Base-by-base conservation (phyloP, 2,113 vertebrate species). In the Hydrolagus affinis region DNA sequence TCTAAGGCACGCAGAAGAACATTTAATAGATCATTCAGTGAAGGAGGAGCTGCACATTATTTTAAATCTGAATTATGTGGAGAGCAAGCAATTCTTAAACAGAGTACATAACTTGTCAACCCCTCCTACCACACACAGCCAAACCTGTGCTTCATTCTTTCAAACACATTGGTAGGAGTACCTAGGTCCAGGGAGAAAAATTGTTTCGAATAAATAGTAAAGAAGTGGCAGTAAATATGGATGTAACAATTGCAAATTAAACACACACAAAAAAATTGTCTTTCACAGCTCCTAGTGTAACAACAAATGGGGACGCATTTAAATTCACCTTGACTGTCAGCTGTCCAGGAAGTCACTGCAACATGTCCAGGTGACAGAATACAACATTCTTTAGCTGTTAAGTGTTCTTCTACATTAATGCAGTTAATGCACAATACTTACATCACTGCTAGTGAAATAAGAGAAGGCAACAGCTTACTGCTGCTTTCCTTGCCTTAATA, bases 1-100 rank as follows among this genome's bases (percentile, higher is more conserved):
- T 83, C 78, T 83, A 83, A 83, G 78, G 78, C 78, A 83, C 78
- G 14, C 78, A 30, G 78, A 83, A 30, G 78, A 83, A 83, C 78
- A 64, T 66, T 44, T 83, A 83, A 68, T 32, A 68, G 56, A 66
- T 83, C 30, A 15, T 83, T 83, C 59, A 19, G 60, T 30, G 78
- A 64, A 19, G 62, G 78, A 64, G 28, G 62, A 83, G 60, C n/a
- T 64, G 19, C 60, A 83, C 7, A 8, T 19, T 25, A 62, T 62
- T 66, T 83, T 30, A 62, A 83, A 66, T 9, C 21, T 15, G 32
- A 32, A 60, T 83, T 23, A 28, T 19, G 2, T 17, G 32, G 66
- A 83, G 78, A 30, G 25, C 78, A 83, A 28, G 28, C 32, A 83
- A 83, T 64, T n/a, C 9, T 44, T 60, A 12, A 19, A 44, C 32